Evolutionary conservation across 2,888 invertebrate genomes (phyloP), one percentile per base, ranked within the genome.

Genomic region (Zelleria hepariella): DNA sequence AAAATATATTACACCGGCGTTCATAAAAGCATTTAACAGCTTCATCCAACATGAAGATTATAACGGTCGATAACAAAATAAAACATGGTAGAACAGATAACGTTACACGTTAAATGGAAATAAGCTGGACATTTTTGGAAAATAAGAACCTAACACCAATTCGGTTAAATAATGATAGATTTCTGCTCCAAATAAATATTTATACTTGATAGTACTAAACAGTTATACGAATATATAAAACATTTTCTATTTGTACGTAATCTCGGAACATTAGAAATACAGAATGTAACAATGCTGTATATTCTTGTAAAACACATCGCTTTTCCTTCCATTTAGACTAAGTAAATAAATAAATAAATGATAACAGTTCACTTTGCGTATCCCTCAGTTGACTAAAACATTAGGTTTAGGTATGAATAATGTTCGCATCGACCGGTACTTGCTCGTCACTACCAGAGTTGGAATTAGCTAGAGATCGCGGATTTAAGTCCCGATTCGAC

Each of bases 1-100:
- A 83, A 82, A 83, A 83, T 86, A 81, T 84, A 85, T 83, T 86
- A 69, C 68, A 75, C 80, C 80, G 81, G 82, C 77, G 69, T 76
- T 75, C 77, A 77, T 78, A 78, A 73, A 78, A 72, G 74, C 73
- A 74, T 78, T 73, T 77, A 73, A 70, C 73, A 73, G 73, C 69
- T 42, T 55, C 32, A 58, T 27, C 48, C 53, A 57, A 56, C 25
- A 25, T 48, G 56, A 27, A 57, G 25, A 42, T 21, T 23, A 58
- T 21, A 51, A 51, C 58, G 42, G 27, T 63, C 67, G 63, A 48
- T 58, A 57, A 64, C 66, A 66, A n/a, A 48, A 57, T 47, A n/a
- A 26, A 47, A 57, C n/a, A 15, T 48, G 18, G 25, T n/a, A 42
- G 15, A 4, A 32, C 10, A 15, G 32, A 15, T 42, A 42, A 42